phyloP scores from a whole-genome alignment of 2,888 invertebrate species.

The Labia minor region DNA sequence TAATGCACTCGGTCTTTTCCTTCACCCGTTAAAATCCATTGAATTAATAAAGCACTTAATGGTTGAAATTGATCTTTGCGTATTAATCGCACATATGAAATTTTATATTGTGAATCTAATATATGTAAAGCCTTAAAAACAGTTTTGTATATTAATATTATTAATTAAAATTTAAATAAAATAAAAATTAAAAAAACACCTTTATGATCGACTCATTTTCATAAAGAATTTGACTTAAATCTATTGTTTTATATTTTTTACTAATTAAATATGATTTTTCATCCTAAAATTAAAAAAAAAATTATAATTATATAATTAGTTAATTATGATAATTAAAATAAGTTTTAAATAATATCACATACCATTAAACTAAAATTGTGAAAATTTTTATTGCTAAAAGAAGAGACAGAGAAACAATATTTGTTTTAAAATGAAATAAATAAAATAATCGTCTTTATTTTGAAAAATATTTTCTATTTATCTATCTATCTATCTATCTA shows the following conservation, averaged over 20 bases:
- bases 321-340: background rate
- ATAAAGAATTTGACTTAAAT: background rate
- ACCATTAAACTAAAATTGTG: background rate
- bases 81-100: background rate
- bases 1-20: background rate
- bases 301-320: background rate
- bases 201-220: background rate
- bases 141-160: background rate
- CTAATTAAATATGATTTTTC: background rate
- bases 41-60: slow-evolving; percentile 2
- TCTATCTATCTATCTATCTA: too few species aligned
- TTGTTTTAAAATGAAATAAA: too few species aligned
- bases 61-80: background rate
- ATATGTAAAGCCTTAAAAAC: background rate
- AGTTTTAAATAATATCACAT: background rate
- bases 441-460: too few species aligned
- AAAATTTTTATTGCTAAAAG: background rate
- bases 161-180: background rate
- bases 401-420: background rate
- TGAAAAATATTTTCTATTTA: too few species aligned
- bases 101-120: background rate
- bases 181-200: background rate
- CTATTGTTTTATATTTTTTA: background rate
- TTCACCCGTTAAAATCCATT: background rate
- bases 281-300: background rate